phyloP scores from a whole-genome alignment of 2,797 vertebrate genomes.

The Hipposideros larvatus region DNA sequence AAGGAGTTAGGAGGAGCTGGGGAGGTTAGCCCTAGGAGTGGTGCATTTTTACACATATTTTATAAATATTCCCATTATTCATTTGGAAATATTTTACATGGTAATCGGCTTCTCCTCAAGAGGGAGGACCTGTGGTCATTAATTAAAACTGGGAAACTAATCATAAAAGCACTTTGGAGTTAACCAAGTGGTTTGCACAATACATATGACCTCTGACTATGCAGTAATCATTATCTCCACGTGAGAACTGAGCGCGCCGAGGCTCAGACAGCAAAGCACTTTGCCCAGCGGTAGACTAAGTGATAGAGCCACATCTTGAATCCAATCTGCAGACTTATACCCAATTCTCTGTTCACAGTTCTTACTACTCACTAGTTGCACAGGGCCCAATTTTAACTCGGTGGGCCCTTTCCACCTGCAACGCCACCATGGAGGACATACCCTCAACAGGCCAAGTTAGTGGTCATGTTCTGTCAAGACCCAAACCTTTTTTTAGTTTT shows the following conservation, averaged over 20 bases:
- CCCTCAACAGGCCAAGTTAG: neutral
- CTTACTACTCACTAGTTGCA: neutral
- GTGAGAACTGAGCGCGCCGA: neutral
- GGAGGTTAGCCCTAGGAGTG: neutral
- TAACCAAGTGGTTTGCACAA: neutral
- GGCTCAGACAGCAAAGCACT: neutral
- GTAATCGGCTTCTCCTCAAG: neutral
- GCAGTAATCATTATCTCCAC: neutral
- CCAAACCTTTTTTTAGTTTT: neutral
- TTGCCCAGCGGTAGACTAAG: neutral
- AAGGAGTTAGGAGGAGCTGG: neutral
- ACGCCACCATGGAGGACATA: neutral
- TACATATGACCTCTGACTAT: neutral
- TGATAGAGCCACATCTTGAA: neutral
- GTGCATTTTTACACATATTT: neutral
- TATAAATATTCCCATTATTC: constrained; percentile 31
- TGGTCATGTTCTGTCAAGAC: neutral
- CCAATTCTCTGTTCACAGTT: neutral
- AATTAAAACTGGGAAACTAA: constrained; percentile 43
- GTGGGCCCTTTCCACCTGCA: neutral
- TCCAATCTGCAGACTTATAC: neutral
- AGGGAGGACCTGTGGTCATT: neutral
- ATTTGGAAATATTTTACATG: constrained; percentile 40
- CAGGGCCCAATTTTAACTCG: neutral
- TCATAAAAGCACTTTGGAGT: neutral